Evolutionary conservation across 2,797 vertebrate genomes (phyloP).

Genomic region (Leptoclinus maculatus): DNA sequence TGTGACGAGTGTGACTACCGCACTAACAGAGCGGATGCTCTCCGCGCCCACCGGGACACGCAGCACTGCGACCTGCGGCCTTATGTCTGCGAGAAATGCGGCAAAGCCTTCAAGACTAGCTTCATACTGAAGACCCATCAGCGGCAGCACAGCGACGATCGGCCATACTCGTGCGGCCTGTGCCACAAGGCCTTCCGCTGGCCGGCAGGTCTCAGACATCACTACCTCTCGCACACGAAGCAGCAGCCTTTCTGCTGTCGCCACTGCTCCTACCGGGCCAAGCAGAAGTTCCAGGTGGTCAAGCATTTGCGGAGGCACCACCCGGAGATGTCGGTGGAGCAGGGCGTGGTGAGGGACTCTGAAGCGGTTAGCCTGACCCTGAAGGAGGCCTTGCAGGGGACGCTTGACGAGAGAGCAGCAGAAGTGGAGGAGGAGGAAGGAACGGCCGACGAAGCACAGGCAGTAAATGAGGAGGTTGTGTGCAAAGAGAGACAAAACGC

Average conservation of each 20-base stretch:
- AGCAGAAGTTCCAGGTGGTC: conserved; percentile 98
- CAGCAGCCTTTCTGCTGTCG: conserved; percentile 93
- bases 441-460: conserved; percentile 1
- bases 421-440: rapidly evolving
- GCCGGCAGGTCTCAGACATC: conserved; percentile 95
- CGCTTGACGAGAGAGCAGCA: conserved; percentile 16
- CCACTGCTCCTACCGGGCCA: conserved; percentile 94
- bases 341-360: conserved; percentile 90
- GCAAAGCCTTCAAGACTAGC: conserved; percentile 97
- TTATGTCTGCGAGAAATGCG: conserved; percentile 96
- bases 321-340: conserved; percentile 83
- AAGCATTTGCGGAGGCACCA: conserved; percentile 95
- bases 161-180: conserved; percentile 89
- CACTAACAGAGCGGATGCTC: conserved; percentile 93
- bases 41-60: conserved; percentile 92
- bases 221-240: conserved; percentile 95
- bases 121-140: conserved; percentile 97
- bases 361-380: conserved; percentile 80
- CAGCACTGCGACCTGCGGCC: conserved; percentile 91
- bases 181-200: conserved; percentile 94
- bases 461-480: conserved; percentile 1
- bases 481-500: neutral
- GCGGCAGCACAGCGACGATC: conserved; percentile 92
- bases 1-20: conserved; percentile 94
- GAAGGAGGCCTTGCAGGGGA: conserved; percentile 84